Evolutionary conservation across 2,113 vertebrate genomes (phyloP).

Genomic region (Colius striatus): DNA sequence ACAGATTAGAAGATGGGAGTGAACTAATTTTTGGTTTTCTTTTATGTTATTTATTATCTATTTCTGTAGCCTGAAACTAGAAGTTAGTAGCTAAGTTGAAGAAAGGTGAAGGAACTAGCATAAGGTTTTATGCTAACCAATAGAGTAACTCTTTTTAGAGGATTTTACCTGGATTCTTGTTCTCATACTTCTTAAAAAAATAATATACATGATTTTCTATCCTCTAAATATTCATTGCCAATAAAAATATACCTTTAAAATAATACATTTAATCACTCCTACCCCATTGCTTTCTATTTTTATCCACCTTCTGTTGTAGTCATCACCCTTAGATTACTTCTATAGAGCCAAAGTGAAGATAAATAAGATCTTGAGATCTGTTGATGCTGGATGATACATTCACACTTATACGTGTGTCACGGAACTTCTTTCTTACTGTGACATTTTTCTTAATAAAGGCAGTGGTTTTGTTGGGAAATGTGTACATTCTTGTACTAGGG

Average conservation of each 20-base stretch:
- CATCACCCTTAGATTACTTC: neutral
- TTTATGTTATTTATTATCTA: neutral
- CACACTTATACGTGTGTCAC: neutral
- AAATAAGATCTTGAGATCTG: neutral
- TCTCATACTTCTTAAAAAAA: neutral
- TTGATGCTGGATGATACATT: neutral
- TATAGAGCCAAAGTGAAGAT: neutral
- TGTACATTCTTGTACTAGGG: neutral
- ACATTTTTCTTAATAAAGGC: slow-evolving; percentile 25
- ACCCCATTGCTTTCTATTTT: neutral
- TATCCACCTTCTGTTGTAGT: neutral
- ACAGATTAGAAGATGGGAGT: neutral
- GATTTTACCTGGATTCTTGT: neutral
- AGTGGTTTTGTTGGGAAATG: neutral
- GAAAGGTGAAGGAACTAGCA: neutral
- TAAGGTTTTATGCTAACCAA: neutral
- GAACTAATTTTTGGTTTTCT: neutral
- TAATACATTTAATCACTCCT: neutral
- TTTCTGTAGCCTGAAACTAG: neutral
- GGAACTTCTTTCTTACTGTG: neutral
- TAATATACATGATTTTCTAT: neutral
- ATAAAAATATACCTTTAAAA: neutral
- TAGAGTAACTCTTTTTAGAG: neutral
- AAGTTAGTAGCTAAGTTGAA: neutral
- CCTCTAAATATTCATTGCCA: neutral